Conservation (phyloP, 2,797 vertebrate species). For the Esox masquinongy region DNA sequence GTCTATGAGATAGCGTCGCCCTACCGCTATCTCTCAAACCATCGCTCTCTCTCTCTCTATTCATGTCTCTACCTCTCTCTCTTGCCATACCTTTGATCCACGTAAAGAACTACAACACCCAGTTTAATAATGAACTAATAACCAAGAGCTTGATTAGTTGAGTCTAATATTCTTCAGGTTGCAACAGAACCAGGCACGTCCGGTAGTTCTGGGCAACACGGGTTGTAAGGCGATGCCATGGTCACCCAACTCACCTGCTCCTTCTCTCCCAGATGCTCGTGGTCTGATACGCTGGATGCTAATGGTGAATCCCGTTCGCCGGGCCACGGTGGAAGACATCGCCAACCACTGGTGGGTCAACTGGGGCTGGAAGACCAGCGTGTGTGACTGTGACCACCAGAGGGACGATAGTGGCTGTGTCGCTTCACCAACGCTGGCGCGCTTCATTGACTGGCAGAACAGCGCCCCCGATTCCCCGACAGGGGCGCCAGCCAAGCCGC, state of each 20-base stretch:
- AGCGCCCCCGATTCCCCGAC: conserved; percentile 81
- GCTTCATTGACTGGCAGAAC: conserved; percentile 97
- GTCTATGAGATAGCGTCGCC: background rate
- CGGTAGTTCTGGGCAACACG: background rate
- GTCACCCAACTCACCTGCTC: background rate
- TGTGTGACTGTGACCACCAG: conserved; percentile 92
- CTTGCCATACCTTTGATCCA: background rate
- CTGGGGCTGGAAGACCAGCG: conserved; percentile 97
- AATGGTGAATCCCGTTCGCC: conserved; percentile 96
- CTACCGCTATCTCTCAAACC: no score
- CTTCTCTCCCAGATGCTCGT: conserved; percentile 82
- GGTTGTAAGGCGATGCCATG: no score
- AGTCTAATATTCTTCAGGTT: no score
- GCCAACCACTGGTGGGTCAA: conserved; percentile 99
- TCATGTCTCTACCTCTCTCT: background rate
- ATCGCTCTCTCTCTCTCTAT: background rate
- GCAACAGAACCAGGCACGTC: no score
- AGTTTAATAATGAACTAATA: background rate
- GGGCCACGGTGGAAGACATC: conserved; percentile 96
- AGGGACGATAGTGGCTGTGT: conserved; percentile 74
- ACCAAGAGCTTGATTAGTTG: no score
- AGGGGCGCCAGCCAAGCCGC: conserved; percentile 11
- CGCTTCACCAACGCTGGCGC: conserved; percentile 87
- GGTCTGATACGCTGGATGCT: conserved; percentile 99
- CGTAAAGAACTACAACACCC: no score